These are phyloP conservation scores for Anableps anableps DNA, from an alignment of 2,797 vertebrate genomes.

Conservation along the genomic window DNA sequence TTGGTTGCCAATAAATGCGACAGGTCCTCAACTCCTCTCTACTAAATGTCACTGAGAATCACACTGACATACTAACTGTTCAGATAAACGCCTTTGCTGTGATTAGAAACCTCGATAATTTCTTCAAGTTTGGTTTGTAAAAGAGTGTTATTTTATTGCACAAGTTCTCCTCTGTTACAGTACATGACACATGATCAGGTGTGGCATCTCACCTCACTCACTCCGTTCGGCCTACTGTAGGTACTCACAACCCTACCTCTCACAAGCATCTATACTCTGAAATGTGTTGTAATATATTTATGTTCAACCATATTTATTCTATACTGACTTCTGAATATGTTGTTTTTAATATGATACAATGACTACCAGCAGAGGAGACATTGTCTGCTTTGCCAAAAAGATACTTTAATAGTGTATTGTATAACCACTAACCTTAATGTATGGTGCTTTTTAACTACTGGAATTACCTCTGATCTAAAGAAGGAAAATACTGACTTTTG, in stretches of 20 bases:
- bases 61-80: conserved; percentile 9
- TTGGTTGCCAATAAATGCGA: background rate
- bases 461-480: conserved; percentile 74
- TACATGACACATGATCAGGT: conserved; percentile 47
- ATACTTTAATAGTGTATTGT: conserved; percentile 55
- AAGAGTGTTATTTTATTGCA: background rate
- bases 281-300: conserved; percentile 77
- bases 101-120: conserved; percentile 11
- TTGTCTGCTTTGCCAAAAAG: conserved; percentile 54
- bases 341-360: conserved; percentile 57
- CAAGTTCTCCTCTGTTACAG: conserved; percentile 57
- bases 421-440: conserved; percentile 74
- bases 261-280: conserved; percentile 71
- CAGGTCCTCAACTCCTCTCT: conserved; percentile 27
- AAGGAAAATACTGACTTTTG: conserved; percentile 61
- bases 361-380: conserved; percentile 60
- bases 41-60: conserved; percentile 31
- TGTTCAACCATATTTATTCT: conserved; percentile 85
- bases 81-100: conserved; percentile 16
- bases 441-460: conserved; percentile 80
- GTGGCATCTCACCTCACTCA: conserved; percentile 49
- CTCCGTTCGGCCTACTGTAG: conserved; percentile 50
- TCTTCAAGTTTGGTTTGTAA: background rate
- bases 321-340: conserved; percentile 72
- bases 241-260: conserved; percentile 82